These are phyloP conservation scores for Amblyornis subalaris DNA, from an alignment of 2,113 vertebrate species.

Conservation along the genomic window DNA sequence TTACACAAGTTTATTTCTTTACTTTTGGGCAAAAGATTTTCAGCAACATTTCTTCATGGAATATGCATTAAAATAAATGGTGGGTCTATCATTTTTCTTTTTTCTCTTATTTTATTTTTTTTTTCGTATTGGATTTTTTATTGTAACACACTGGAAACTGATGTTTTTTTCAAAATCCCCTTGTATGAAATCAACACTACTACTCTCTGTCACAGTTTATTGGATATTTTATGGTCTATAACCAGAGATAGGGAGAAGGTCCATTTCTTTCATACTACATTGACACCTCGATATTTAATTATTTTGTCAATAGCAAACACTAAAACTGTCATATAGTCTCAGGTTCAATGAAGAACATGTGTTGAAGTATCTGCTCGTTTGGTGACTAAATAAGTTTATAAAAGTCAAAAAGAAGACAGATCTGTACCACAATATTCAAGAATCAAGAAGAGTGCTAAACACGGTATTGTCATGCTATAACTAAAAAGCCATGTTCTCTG, in stretches of 20 bases:
- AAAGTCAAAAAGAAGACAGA: neutral
- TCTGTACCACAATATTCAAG: neutral
- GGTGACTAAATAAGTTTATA: neutral
- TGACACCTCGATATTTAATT: neutral
- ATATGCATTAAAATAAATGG: neutral
- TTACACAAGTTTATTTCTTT: neutral
- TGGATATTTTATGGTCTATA: neutral
- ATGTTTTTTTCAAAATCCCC: neutral
- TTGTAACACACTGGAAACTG: neutral
- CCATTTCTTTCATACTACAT: neutral
- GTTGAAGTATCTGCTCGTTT: neutral
- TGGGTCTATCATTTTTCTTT: neutral
- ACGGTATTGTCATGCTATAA: neutral
- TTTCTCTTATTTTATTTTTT: accelerated
- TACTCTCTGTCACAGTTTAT: neutral
- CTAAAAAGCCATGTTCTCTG: neutral
- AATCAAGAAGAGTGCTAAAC: neutral
- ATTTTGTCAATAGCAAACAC: neutral
- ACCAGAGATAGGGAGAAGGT: neutral
- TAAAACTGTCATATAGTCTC: neutral
- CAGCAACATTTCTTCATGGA: neutral
- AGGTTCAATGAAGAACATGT: neutral
- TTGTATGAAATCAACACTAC: neutral
- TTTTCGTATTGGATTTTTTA: neutral
- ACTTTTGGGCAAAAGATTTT: neutral